Base-by-base conservation (phyloP, 1,140 invertebrate genomes). In the Hyles euphorbiae region DNA sequence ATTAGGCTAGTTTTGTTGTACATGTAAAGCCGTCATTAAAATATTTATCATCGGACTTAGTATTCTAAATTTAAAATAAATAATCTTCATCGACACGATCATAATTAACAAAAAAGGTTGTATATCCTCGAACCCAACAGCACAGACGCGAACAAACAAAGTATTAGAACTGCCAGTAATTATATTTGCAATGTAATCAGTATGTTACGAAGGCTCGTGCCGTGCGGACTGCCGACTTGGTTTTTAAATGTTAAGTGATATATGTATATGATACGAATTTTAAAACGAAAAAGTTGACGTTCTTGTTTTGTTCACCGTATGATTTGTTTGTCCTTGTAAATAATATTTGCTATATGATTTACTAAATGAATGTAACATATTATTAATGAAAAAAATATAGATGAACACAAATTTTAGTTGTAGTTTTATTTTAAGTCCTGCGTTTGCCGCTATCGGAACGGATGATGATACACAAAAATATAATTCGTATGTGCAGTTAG, bases 321-420 rank as follows among this genome's bases (percentile, higher is more conserved):
- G 63, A 76, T 81, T 85, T 81, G 36, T 85, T 86, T 79, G 76
- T 81, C 84, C 83, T 78, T 89, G 88, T 89, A 90, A 88, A 90
- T 89, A 85, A 65, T 83, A 89, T 85, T 88, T 87, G 85, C 85
- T 88, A 87, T 89, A 89, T 89, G 76, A 86, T 88, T 88, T 87
- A 87, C 74, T 86, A 88, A 87, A 90, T 90, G 85, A 89, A 89
- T 90, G 88, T 90, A 90, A 87, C 87, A 89, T 89, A 90, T 87
- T 89, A 89, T 82, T 88, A 87, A 85, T 84, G 81, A 87, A 83
- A 84, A 88, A 85, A 84, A 89, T 87, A 89, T 89, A 90, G 88
- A 89, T 87, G 85, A 85, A 87, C 74, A 87, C 85, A 87, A 81
- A 87, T 87, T 89, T 88, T 87, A 67, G 57, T 50, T 36, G 50